These are phyloP conservation scores for Squalus acanthias DNA, from an alignment of 2,797 vertebrate genomes.

Conservation along the genomic window DNA sequence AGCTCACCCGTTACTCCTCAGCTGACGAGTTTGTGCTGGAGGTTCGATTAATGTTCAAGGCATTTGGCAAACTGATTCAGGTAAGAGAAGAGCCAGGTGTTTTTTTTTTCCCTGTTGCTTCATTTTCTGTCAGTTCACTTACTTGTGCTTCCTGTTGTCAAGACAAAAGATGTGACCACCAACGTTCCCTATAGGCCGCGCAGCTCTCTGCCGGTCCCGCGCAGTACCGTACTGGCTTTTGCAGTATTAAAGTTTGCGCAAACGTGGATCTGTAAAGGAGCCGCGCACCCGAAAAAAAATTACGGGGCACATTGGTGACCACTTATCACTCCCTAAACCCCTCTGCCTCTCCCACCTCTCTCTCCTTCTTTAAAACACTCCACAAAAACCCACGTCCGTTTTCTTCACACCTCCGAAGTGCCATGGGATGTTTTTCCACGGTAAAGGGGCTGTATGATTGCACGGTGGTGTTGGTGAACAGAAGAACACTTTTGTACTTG, in stretches of 20 bases:
- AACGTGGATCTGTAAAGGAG: too few species aligned
- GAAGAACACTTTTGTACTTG: not conserved
- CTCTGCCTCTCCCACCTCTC: not conserved
- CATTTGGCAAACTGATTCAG: not conserved
- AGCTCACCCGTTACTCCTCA: not conserved
- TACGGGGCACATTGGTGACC: too few species aligned
- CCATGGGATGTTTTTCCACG: not conserved
- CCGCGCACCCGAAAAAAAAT: too few species aligned
- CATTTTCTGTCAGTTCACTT: not conserved
- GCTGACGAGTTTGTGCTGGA: conserved; percentile 23
- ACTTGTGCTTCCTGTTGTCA: not conserved
- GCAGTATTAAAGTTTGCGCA: too few species aligned
- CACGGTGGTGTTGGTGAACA: not conserved
- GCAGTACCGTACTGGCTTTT: too few species aligned
- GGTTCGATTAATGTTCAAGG: not conserved
- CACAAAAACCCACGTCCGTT: not conserved
- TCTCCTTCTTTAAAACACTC: not conserved
- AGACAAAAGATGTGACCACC: not conserved
- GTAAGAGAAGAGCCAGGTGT: not conserved
- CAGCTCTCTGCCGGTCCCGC: too few species aligned
- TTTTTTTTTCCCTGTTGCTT: not conserved
- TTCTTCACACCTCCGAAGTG: not conserved
- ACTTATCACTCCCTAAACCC: not conserved
- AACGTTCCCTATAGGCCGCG: too few species aligned
- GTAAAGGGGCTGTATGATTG: not conserved